These are phyloP conservation scores for Melanaphis sacchari DNA, from an alignment of 1,140 invertebrate genomes.

Conservation along the genomic window DNA sequence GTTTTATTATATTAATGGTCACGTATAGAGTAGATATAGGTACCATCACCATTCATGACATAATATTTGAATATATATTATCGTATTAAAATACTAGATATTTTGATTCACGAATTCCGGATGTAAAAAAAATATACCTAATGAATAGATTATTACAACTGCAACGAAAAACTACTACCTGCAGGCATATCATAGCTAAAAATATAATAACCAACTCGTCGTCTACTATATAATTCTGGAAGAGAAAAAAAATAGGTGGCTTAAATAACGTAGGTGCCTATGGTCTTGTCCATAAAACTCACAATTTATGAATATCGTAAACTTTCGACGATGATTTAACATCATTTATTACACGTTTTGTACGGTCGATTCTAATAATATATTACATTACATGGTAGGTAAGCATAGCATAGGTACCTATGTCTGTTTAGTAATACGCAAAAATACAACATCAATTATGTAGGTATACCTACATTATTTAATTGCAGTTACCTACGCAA, in stretches of 20 bases:
- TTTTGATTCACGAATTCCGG: not conserved
- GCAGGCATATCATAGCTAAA: not conserved
- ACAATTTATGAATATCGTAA: not conserved
- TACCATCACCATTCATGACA: not conserved
- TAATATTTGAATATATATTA: not conserved
- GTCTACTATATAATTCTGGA: not conserved
- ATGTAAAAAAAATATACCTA: not conserved
- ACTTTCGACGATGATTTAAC: not conserved
- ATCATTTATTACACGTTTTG: not conserved
- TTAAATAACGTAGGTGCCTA: not conserved
- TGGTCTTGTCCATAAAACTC: not conserved
- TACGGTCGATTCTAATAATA: not conserved
- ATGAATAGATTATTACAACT: not conserved
- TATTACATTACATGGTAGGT: not conserved
- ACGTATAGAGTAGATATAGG: not conserved
- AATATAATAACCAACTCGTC: not conserved
- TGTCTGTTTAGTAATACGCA: not conserved
- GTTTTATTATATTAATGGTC: not conserved
- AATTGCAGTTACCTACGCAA: not conserved
- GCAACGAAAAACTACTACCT: not conserved
- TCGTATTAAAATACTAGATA: not conserved
- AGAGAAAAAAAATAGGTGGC: not conserved
- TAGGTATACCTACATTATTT: not conserved
- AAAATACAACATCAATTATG: not conserved
- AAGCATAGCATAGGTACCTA: not conserved